phyloP scores from a whole-genome alignment of 2,113 vertebrate genomes.

The Ceuthmochares aereus region DNA sequence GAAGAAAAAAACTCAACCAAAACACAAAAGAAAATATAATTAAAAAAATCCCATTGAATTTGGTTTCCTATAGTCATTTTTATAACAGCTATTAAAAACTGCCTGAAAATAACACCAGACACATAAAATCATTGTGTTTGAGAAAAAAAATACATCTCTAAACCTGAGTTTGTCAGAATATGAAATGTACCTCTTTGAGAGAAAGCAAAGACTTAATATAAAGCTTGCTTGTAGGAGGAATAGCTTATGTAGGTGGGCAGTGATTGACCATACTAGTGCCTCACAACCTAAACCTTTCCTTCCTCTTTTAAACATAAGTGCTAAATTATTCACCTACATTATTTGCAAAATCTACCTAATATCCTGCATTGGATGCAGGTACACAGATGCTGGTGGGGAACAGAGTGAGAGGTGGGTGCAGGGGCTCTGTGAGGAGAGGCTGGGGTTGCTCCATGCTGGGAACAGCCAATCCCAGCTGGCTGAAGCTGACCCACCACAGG shows the following conservation, averaged over 20 bases:
- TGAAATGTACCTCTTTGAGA: not conserved
- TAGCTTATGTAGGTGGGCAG: rapidly evolving
- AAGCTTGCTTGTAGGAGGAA: no score
- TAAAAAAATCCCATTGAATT: not conserved
- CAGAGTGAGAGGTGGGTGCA: no score
- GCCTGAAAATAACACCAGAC: not conserved
- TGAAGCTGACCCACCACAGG: rapidly evolving
- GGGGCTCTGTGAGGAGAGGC: not conserved
- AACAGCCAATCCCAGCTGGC: rapidly evolving
- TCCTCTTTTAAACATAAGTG: not conserved
- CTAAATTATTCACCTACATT: not conserved
- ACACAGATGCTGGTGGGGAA: no score
- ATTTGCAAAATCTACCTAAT: not conserved
- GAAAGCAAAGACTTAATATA: not conserved
- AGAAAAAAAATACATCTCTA: not conserved
- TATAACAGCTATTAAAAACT: not conserved
- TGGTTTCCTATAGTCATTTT: not conserved
- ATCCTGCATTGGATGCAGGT: not conserved
- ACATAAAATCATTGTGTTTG: not conserved
- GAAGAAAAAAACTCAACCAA: rapidly evolving
- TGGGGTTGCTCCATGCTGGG: rapidly evolving
- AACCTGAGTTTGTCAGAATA: not conserved
- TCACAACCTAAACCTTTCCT: not conserved
- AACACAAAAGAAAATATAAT: not conserved
- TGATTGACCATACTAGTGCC: not conserved